Percentiles rank a stretch among this genome's conserved stretches.
Conservation (phyloP, 2,113 vertebrate genomes). For the Galeopterus variegatus region DNA sequence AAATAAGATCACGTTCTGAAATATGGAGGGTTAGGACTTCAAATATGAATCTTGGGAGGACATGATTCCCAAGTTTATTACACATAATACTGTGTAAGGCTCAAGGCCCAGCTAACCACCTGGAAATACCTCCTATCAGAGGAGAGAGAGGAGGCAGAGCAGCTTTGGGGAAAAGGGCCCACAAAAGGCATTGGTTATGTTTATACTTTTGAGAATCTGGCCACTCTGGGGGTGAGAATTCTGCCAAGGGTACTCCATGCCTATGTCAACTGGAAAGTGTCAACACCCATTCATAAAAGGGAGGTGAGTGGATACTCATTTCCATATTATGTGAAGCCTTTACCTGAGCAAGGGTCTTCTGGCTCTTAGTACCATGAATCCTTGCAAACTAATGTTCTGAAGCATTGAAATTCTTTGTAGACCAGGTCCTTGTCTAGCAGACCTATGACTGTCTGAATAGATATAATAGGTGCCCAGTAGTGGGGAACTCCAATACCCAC, state of each 20-base stretch:
- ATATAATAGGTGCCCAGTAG: neutral
- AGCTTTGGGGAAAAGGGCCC: neutral
- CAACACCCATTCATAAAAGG: neutral
- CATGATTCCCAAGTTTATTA: neutral
- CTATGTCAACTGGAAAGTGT: neutral
- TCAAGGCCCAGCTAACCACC: neutral
- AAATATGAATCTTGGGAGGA: conserved; percentile 1
- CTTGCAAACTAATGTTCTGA: conserved; percentile 28
- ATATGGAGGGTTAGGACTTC: neutral
- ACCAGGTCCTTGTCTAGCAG: neutral
- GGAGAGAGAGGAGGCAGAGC: neutral
- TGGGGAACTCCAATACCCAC: neutral
- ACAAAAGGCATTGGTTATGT: neutral
- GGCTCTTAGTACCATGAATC: neutral
- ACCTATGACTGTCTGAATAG: neutral
- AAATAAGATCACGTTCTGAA: conserved; percentile 34
- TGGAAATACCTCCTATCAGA: neutral
- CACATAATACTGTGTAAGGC: neutral
- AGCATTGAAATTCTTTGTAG: neutral
- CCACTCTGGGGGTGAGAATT: neutral
- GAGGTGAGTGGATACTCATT: neutral
- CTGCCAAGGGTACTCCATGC: neutral
- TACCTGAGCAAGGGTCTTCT: neutral
- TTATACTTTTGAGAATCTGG: neutral
- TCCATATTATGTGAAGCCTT: neutral